Base-by-base conservation (phyloP, 2,888 invertebrate genomes). In the Malthinus flaveolus region DNA sequence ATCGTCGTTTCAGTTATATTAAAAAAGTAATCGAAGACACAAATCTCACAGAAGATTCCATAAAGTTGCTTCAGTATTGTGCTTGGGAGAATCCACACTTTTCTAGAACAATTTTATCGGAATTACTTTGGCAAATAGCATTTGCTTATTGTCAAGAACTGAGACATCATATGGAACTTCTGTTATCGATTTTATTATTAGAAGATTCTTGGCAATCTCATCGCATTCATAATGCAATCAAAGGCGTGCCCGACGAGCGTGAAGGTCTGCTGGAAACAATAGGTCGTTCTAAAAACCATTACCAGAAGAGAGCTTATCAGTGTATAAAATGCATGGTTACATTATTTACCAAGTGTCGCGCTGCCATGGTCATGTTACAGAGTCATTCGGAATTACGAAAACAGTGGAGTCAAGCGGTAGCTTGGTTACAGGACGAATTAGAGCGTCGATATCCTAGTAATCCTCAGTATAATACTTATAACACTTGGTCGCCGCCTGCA, bases 51-150 rank as follows among this genome's bases (percentile, higher is more conserved):
- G 97, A 97, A 65, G 97, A 97, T 66, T 92, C 93, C 3, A 85
- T 94, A 42, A 90, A 93, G 74, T 81, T 97, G 59, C 80, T 97
- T 34, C 93, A 96, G 82, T 97, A 93, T 80, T 89, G 95, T 77
- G 93, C 94, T 73, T 97, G 97, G 97, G 97, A 97, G 79, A 96
- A 97, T 81, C 94, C 95, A 15, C 90, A 90, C 67, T 94, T 97
- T 80, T 96, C 96, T 32, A 88, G 93, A 63, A 86, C 87, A 11
- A 93, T 95, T 46, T 85, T 97, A 34, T 88, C 91, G 42, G 97
- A 97, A 81, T 81, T 97, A 39, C 81, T 97, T 56, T 95, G 95
- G 94, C 93, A 95, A 77, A 85, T 86, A 77, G 88, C 90, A 34
- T 92, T 89, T 78, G 93, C 95, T 1, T 97, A 95, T 79, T 94